Percentiles rank a stretch among this genome's conserved stretches.
Conservation (phyloP, 2,888 invertebrate genomes). For the Sinopyrophorus schimmeli region DNA sequence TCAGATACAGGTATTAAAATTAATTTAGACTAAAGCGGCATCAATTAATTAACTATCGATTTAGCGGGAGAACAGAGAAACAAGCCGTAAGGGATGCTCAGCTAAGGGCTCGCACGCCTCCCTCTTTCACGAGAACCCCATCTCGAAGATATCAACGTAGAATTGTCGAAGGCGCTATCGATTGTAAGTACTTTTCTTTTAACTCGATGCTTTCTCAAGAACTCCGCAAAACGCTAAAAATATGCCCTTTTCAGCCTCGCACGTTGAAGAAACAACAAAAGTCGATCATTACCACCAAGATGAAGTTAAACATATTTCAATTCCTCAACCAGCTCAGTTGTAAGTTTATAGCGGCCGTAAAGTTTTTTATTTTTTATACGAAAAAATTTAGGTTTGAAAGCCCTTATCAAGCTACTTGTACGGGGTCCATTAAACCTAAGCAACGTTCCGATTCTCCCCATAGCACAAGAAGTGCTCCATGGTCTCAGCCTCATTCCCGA, state of each 20-base stretch:
- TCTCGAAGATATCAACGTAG: constrained; percentile 66
- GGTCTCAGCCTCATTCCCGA: constrained; percentile 71
- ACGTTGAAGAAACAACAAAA: constrained; percentile 49
- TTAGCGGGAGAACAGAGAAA: constrained; percentile 67
- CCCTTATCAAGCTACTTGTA: constrained; percentile 59
- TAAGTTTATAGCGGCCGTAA: constrained; percentile 45
- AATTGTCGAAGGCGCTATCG: constrained; percentile 63
- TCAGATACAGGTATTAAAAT: constrained; percentile 70
- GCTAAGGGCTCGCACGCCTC: constrained; percentile 56
- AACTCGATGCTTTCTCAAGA: constrained; percentile 1
- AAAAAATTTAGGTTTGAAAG: constrained; percentile 58
- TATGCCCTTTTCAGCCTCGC: constrained; percentile 51
- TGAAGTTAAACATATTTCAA: constrained; percentile 60
- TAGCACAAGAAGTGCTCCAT: constrained; percentile 81
- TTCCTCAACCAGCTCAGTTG: constrained; percentile 61
- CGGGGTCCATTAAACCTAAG: constrained; percentile 54
- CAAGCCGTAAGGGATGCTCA: constrained; percentile 60
- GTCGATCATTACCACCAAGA: constrained; percentile 48
- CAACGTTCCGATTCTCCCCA: constrained; percentile 70
- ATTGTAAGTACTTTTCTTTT: constrained; percentile 46
- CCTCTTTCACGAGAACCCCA: constrained; percentile 66
- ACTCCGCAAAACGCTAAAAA: too few relatives aligned
- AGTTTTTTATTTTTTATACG: constrained; percentile 1
- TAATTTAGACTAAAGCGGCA: too few relatives aligned
- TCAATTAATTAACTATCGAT: too few relatives aligned